Conservation (phyloP, 2,797 vertebrate species). For the Onychomys torridus region DNA sequence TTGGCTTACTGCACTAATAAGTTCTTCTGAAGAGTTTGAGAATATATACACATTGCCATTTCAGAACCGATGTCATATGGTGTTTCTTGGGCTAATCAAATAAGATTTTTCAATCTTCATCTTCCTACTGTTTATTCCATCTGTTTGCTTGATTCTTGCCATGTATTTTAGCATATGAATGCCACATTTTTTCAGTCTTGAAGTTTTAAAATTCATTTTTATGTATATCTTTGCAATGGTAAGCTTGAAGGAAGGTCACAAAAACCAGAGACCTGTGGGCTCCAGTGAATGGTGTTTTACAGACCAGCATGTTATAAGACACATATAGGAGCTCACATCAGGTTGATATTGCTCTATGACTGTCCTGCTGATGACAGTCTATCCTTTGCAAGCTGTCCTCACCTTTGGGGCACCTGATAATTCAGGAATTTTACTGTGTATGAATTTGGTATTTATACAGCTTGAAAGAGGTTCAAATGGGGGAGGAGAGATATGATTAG, state of each 20-base stretch:
- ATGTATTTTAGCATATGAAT: conserved; percentile 62
- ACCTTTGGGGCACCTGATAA: neutral
- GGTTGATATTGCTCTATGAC: neutral
- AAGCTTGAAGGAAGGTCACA: neutral
- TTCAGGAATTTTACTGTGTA: neutral
- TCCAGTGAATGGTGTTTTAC: neutral
- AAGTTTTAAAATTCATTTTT: conserved; percentile 44
- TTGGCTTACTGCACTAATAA: neutral
- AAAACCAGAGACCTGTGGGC: conserved; percentile 7
- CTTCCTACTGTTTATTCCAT: conserved; percentile 51
- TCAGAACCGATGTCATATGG: conserved; percentile 78
- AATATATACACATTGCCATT: conserved; percentile 65
- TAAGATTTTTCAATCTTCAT: conserved; percentile 27
- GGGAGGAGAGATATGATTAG: neutral
- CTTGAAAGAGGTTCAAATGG: neutral
- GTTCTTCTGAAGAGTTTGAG: neutral
- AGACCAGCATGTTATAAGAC: neutral
- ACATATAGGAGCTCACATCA: neutral
- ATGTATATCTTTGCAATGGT: conserved; percentile 9
- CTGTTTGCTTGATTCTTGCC: conserved; percentile 20
- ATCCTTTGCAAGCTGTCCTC: neutral
- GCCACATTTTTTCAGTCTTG: conserved; percentile 8
- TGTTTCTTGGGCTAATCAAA: conserved; percentile 69
- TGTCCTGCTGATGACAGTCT: neutral
- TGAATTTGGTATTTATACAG: neutral